Percentiles rank a stretch among this genome's conserved stretches.
Evolutionary conservation across 2,113 vertebrate genomes (phyloP).

Genomic region (Phodopus roborovskii): DNA sequence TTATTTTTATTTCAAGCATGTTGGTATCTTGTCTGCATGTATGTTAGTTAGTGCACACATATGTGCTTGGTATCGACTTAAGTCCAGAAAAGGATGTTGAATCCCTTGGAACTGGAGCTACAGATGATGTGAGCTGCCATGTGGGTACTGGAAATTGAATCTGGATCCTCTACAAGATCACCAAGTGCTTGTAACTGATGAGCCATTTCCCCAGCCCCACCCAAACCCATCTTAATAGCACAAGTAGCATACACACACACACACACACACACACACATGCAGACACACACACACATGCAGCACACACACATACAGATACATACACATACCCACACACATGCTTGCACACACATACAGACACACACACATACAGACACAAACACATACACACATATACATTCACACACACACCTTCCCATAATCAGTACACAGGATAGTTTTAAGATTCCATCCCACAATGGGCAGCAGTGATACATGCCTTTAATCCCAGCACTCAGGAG

Average conservation of each 20-base stretch:
- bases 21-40: background rate
- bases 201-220: background rate
- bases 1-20: background rate
- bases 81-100: background rate
- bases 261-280: no score
- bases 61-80: background rate
- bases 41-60: background rate
- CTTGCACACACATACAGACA: background rate
- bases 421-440: background rate
- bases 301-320: no score
- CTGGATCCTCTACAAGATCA: background rate
- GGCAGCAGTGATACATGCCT: rapidly evolving
- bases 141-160: background rate
- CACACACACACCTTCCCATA: background rate
- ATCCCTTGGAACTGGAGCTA: background rate
- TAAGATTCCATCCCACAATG: background rate
- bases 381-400: background rate
- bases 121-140: background rate
- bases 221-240: background rate
- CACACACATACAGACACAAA: background rate
- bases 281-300: background rate
- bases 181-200: background rate
- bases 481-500: background rate
- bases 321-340: background rate
- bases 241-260: background rate